Conservation (phyloP, 2,888 invertebrate genomes). For the Cylindroiulus punctatus region DNA sequence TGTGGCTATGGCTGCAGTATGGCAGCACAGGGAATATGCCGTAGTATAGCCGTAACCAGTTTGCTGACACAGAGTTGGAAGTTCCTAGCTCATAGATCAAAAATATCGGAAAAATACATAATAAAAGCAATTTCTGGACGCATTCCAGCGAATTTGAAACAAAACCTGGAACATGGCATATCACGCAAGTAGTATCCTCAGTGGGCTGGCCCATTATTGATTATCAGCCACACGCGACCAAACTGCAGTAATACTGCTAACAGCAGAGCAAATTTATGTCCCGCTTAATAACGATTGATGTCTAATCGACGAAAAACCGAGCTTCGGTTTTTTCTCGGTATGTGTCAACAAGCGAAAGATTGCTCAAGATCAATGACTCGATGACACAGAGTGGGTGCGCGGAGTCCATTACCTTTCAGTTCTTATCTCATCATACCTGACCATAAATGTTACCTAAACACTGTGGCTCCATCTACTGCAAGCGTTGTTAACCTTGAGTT, state of each 20-base stretch:
- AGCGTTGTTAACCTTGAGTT: no score
- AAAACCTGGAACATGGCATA: background rate
- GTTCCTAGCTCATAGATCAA: background rate
- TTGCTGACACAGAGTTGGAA: no score
- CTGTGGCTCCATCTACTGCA: background rate
- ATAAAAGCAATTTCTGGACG: background rate
- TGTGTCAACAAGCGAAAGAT: background rate
- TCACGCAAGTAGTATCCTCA: background rate
- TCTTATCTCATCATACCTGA: background rate
- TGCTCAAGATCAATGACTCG: background rate
- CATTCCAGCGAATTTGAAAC: background rate
- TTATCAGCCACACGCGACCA: background rate
- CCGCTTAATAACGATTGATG: conserved; percentile 9
- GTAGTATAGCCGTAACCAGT: no score
- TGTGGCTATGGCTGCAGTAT: no score
- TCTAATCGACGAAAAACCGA: background rate
- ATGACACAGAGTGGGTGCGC: background rate
- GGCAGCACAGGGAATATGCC: no score
- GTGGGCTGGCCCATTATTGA: background rate
- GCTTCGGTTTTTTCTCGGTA: background rate
- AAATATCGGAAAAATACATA: background rate
- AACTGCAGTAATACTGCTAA: conserved; percentile 31
- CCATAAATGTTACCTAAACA: background rate
- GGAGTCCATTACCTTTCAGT: background rate
- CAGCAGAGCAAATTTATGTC: background rate